Evolutionary conservation across 2,113 vertebrate species (phyloP).

Genomic region (Alethe diademata): DNA sequence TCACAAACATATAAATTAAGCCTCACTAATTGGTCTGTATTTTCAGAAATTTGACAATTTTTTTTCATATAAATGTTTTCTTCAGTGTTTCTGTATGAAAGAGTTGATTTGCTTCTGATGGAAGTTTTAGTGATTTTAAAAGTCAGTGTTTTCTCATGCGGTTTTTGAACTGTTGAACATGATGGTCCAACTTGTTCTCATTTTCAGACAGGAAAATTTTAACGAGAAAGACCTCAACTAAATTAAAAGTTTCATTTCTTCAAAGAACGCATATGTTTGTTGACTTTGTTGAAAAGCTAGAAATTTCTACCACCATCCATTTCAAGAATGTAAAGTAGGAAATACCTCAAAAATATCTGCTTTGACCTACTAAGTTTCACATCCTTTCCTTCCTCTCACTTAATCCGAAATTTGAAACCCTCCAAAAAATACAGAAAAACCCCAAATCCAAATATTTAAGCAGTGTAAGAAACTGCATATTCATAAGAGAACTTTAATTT

Average conservation of each 20-base stretch:
- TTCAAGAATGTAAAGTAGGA: background rate
- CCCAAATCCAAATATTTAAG: background rate
- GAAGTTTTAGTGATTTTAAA: constrained; percentile 50
- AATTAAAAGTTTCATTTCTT: background rate
- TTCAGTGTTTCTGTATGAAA: constrained; percentile 42
- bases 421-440: background rate
- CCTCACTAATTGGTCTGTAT: constrained; percentile 74
- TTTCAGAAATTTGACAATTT: constrained; percentile 68
- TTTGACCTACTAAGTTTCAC: background rate
- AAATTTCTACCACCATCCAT: background rate
- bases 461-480: background rate
- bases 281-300: background rate
- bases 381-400: background rate
- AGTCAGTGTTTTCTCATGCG: constrained; percentile 47
- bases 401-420: background rate
- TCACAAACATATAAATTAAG: constrained; percentile 75
- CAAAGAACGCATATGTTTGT: background rate
- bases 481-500: background rate
- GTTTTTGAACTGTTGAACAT: constrained; percentile 16
- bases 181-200: constrained; percentile 4
- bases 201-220: background rate
- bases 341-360: background rate
- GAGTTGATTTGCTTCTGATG: constrained; percentile 27
- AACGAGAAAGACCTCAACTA: background rate
- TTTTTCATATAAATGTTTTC: constrained; percentile 67